These are phyloP conservation scores for Leptonema lineaticorne DNA, from an alignment of 1,140 invertebrate genomes.

Conservation along the genomic window DNA sequence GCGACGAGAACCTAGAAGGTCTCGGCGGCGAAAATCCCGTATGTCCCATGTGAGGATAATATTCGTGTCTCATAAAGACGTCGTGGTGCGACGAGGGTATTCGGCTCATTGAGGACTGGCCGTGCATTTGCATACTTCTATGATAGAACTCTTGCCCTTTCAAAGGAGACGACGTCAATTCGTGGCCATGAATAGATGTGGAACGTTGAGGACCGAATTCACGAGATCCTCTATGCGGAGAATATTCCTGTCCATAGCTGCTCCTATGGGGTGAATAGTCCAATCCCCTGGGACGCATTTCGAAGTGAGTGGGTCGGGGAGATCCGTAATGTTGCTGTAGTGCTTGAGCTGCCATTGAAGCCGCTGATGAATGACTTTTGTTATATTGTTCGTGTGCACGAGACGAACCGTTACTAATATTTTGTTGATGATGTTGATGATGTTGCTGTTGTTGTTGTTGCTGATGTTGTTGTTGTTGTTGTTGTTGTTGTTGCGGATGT, in stretches of 20 bases:
- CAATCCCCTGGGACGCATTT: conserved; percentile 53
- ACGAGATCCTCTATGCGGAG: conserved; percentile 46
- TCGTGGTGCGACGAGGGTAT: conserved; percentile 49
- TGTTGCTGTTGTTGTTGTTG: neutral
- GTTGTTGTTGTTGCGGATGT: neutral
- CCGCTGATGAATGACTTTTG: conserved; percentile 18
- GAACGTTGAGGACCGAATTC: conserved; percentile 51
- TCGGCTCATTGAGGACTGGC: conserved; percentile 47
- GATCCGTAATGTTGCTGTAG: conserved; percentile 39
- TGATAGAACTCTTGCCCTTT: conserved; percentile 49
- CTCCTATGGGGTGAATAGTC: conserved; percentile 53
- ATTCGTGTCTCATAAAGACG: conserved; percentile 54
- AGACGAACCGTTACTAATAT: conserved; percentile 31
- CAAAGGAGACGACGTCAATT: conserved; percentile 50
- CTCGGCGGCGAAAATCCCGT: conserved; percentile 50
- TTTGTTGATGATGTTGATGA: neutral
- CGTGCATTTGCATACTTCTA: conserved; percentile 44
- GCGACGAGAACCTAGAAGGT: conserved; percentile 54
- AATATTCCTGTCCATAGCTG: conserved; percentile 49
- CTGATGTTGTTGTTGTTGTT: neutral
- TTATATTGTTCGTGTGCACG: conserved; percentile 36
- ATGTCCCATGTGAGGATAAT: conserved; percentile 49
- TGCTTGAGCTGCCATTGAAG: conserved; percentile 28
- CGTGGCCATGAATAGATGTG: conserved; percentile 54
- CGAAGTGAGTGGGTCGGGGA: conserved; percentile 50